Conservation (phyloP, 2,797 vertebrate species). For the Xiphophorus birchmanni region DNA sequence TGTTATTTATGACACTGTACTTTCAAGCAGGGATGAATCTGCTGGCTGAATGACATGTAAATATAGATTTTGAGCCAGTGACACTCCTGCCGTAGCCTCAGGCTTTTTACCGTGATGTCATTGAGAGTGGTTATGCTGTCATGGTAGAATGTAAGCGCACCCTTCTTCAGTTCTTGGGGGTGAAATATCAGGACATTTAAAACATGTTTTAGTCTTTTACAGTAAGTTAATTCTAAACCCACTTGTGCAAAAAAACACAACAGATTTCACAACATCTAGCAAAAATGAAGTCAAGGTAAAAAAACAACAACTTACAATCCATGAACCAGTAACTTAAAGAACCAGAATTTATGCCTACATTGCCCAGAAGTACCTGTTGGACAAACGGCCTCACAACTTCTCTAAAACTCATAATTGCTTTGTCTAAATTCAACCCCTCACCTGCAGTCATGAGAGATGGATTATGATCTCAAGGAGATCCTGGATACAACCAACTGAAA, state of each 20-base stretch:
- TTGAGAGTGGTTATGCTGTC: background rate
- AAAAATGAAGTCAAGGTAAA: background rate
- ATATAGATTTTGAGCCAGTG: slow-evolving; percentile 13
- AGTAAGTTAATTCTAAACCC: background rate
- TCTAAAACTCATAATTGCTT: background rate
- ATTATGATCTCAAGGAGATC: background rate
- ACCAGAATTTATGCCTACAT: background rate
- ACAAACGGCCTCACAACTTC: background rate
- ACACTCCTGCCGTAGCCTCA: background rate
- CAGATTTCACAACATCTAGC: background rate
- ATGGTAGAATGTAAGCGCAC: background rate
- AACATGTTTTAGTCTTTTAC: background rate
- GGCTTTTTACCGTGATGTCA: slow-evolving; percentile 2
- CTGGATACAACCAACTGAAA: background rate
- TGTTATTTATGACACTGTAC: slow-evolving; percentile 15
- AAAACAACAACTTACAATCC: background rate
- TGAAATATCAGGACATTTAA: background rate
- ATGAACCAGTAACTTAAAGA: background rate
- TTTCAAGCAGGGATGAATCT: background rate
- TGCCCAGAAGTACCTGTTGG: background rate
- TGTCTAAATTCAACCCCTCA: background rate
- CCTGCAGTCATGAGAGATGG: background rate
- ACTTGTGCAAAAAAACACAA: background rate
- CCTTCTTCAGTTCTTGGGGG: background rate
- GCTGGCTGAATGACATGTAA: background rate